Conservation (phyloP, 2,797 vertebrate species). For the Anableps anableps region DNA sequence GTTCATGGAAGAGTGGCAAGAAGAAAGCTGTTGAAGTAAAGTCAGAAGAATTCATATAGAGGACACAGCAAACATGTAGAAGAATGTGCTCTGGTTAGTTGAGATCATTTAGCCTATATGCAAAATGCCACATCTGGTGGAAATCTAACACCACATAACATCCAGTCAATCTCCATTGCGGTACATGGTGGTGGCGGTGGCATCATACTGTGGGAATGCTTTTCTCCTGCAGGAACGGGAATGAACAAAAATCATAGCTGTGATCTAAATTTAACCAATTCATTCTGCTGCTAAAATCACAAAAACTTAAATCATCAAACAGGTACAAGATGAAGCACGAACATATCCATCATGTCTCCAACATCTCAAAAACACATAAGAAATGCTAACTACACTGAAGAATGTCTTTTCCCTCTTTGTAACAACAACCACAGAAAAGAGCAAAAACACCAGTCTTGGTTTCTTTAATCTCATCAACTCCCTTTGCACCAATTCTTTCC, state of each 20-base stretch:
- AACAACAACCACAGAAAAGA: conserved; percentile 7
- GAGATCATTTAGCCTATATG: background rate
- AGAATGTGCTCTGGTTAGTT: background rate
- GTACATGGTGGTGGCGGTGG: background rate
- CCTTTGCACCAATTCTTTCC: conserved; percentile 31
- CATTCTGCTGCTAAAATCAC: background rate
- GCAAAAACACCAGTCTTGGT: conserved; percentile 15
- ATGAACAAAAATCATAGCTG: background rate
- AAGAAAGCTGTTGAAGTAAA: background rate
- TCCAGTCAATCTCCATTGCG: background rate
- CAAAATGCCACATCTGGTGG: background rate
- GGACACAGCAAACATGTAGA: background rate
- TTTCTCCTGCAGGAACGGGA: background rate
- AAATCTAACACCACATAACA: background rate
- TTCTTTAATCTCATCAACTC: conserved; percentile 28
- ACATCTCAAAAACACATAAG: background rate
- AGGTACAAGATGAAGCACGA: background rate
- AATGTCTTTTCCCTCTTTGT: background rate
- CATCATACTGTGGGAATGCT: background rate
- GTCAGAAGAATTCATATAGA: background rate
- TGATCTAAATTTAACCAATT: background rate
- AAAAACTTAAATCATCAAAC: background rate
- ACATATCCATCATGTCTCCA: background rate
- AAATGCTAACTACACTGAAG: background rate
- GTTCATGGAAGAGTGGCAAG: background rate